Percentiles rank a stretch among this genome's conserved stretches.
Evolutionary conservation across 2,888 invertebrate genomes (phyloP).

Genomic region (Melanostoma scalare): DNA sequence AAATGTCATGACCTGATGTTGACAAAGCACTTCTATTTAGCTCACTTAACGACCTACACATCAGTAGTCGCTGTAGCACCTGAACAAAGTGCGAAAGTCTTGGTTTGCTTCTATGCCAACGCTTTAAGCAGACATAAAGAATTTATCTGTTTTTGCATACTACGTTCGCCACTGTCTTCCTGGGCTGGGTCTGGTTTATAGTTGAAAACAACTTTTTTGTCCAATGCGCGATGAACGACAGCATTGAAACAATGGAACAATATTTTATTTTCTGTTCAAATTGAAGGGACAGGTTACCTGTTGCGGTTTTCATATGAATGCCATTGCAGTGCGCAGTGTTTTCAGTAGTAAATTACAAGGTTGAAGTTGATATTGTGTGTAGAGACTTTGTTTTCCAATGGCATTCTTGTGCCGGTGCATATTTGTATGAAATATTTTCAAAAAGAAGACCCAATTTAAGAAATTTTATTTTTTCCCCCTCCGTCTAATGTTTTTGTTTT

Average conservation of each 20-base stretch:
- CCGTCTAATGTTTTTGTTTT: slow-evolving; percentile 13
- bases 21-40: slow-evolving; percentile 39
- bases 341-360: neutral
- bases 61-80: neutral
- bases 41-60: slow-evolving; percentile 47
- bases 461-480: slow-evolving; percentile 11
- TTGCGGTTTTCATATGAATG: slow-evolving; percentile 45
- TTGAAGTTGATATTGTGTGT: neutral
- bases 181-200: neutral
- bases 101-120: slow-evolving; percentile 18
- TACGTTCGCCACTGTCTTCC: slow-evolving; percentile 13
- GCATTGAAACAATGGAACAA: slow-evolving; percentile 75
- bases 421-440: no score
- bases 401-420: no score
- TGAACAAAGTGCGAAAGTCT: slow-evolving; percentile 13
- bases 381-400: no score
- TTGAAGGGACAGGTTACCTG: slow-evolving; percentile 71
- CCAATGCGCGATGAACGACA: slow-evolving; percentile 45
- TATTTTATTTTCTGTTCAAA: slow-evolving; percentile 75
- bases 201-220: slow-evolving; percentile 35
- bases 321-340: slow-evolving; percentile 38
- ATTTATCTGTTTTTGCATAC: slow-evolving; percentile 38
- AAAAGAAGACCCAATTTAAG: neutral
- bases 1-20: slow-evolving; percentile 60
- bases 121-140: slow-evolving; percentile 23